These are phyloP conservation scores for Takifugu flavidus DNA, from an alignment of 2,113 vertebrate species.

Conservation along the genomic window DNA sequence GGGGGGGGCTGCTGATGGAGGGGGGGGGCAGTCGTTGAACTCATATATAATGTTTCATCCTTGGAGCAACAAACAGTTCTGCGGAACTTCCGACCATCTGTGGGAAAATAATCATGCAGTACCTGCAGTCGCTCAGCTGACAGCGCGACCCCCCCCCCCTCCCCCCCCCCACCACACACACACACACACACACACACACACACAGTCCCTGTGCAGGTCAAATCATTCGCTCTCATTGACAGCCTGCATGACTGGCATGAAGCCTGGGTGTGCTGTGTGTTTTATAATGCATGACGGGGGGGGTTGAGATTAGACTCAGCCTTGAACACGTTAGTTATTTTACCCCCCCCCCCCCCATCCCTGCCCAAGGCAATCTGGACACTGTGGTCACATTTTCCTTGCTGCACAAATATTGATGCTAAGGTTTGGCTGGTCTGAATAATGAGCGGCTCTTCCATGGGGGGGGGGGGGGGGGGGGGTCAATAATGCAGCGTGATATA, in stretches of 20 bases:
- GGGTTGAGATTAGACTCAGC: conserved; percentile 27
- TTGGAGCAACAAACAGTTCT: conserved; percentile 31
- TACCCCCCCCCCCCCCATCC: conserved; percentile 8
- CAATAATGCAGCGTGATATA: too few species aligned
- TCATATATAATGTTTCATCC: conserved; percentile 23
- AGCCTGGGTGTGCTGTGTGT: conserved; percentile 35
- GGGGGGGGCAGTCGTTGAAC: conserved; percentile 41
- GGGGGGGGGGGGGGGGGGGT: conserved; percentile 1
- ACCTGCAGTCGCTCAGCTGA: conserved; percentile 41
- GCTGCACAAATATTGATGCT: conserved; percentile 33
- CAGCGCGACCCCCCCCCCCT: conserved; percentile 28
- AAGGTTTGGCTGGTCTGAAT: conserved; percentile 16
- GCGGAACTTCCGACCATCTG: conserved; percentile 49
- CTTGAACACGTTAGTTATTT: conserved; percentile 11
- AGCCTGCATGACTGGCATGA: conserved; percentile 41
- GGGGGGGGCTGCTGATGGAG: conserved; percentile 23
- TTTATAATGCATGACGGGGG: conserved; percentile 39
- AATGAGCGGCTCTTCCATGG: conserved; percentile 27
- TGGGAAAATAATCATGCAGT: conserved; percentile 35
- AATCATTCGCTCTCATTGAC: conserved; percentile 47
- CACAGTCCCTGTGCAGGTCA: conserved; percentile 38
- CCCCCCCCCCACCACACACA: conserved; percentile 8
- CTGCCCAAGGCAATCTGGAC: conserved; percentile 13
- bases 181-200: too few species aligned
- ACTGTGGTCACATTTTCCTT: conserved; percentile 20